Evolutionary conservation across 2,888 invertebrate species (phyloP), one percentile per base, ranked within the genome.

Genomic region (Drosophila niveifrons): DNA sequence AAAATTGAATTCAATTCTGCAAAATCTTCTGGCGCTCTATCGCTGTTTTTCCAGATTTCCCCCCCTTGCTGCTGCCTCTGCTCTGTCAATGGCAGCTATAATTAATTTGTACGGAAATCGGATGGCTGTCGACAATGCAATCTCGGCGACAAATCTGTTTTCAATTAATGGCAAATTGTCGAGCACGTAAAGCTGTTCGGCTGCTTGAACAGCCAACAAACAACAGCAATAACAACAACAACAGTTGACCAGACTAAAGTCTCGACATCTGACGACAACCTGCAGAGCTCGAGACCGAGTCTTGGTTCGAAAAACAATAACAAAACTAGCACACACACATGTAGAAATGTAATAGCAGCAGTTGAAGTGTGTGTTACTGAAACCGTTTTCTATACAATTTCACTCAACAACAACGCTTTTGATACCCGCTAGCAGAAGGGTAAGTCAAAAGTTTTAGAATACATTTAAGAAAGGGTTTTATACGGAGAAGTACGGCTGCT

Each of bases 111-210:
- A 80, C 78, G 72, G 80, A 78, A 84, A 84, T 83, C 87, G 80
- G 80, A 75, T 87, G 87, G 80, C 72, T 73, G 84, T 82, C 75
- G 80, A 84, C 87, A 83, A 84, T 84, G 84, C 87, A 84, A 83
- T 83, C 87, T 86, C 78, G 46, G 58, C 70, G 75, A 78, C 80
- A 86, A 83, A 83, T 83, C 87, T 87, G 80, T 80, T 84, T 87
- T 86, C 87, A 87, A 87, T 83, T 87, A 87, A 83, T 82, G 82
- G 72, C 84, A 83, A 83, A 87, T 84, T 84, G 82, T 81, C 80
- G 80, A 78, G 80, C 66, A 73, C 78, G 71, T 78, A 68, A 78
- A 80, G 66, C 80, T 63, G 68, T 64, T 68, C 52, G 52, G 66
- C 80, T 63, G 68, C 61, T 68, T 50, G 52, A 65, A 28, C 68